Conservation (phyloP, 2,797 vertebrate genomes). For the Neosilurus hyrtlii region DNA sequence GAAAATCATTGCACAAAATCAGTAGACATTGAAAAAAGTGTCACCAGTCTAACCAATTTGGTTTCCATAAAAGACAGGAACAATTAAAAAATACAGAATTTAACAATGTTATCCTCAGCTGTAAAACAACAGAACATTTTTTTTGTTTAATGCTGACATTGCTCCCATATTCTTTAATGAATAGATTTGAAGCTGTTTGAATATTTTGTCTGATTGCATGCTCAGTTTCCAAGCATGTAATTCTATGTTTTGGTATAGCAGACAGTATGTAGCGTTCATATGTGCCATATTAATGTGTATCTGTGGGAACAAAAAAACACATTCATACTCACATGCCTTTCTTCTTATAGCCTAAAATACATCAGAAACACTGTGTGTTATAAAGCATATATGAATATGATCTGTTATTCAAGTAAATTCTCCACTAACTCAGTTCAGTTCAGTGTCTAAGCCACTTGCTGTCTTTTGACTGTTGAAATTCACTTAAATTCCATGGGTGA, state of each 20-base stretch:
- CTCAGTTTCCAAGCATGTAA: conserved; percentile 61
- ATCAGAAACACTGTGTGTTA: conserved; percentile 48
- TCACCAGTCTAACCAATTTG: conserved; percentile 55
- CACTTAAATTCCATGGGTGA: conserved; percentile 8
- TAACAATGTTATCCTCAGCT: conserved; percentile 54
- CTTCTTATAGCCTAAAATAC: conserved; percentile 39
- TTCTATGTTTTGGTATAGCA: conserved; percentile 65
- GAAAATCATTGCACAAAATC: conserved; percentile 57
- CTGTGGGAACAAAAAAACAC: conserved; percentile 43
- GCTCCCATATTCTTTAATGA: conserved; percentile 42
- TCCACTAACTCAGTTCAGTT: conserved; percentile 49
- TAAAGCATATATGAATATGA: conserved; percentile 39
- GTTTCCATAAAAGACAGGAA: conserved; percentile 64
- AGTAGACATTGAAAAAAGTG: conserved; percentile 61
- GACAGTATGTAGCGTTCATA: conserved; percentile 62
- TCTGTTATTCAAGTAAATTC: conserved; percentile 67
- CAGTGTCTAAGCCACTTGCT: conserved; percentile 46
- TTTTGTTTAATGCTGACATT: conserved; percentile 17
- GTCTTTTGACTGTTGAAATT: conserved; percentile 16
- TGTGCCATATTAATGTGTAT: conserved; percentile 46
- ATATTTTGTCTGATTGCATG: conserved; percentile 49
- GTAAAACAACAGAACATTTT: conserved; percentile 48
- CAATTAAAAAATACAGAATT: conserved; percentile 71
- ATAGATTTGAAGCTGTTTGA: conserved; percentile 56
- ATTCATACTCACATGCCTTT: neutral